Evolutionary conservation across 2,797 vertebrate genomes (phyloP).

Genomic region (Pterois miles): DNA sequence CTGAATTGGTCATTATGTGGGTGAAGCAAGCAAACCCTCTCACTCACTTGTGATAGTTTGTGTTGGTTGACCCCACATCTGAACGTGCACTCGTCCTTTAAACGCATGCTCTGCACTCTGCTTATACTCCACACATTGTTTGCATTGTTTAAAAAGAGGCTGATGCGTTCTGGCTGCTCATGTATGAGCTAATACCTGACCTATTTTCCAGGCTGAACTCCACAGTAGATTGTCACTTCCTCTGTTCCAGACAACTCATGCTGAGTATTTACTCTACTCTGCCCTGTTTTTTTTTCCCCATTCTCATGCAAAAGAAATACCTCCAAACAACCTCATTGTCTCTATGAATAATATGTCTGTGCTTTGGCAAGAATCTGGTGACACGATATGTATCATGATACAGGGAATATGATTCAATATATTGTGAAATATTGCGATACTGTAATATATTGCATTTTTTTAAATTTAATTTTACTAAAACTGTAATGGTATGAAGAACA

Average conservation of each 20-base stretch:
- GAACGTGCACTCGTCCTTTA: conserved; percentile 37
- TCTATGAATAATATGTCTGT: neutral
- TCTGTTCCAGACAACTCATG: conserved; percentile 48
- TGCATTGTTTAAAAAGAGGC: conserved; percentile 21
- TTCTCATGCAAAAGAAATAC: conserved; percentile 35
- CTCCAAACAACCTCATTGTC: neutral
- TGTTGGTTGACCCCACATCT: conserved; percentile 43
- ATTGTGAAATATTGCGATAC: no score
- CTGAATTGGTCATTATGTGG: conserved; percentile 67
- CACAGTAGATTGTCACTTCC: conserved; percentile 4
- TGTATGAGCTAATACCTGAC: conserved; percentile 70
- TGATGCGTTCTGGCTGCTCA: conserved; percentile 48
- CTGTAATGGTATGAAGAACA: no score
- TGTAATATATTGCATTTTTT: no score
- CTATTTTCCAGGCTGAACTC: conserved; percentile 65
- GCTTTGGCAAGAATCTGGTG: no score
- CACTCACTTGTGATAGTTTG: conserved; percentile 44
- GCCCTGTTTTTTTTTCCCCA: conserved; percentile 1
- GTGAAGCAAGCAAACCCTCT: conserved; percentile 62
- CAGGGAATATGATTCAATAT: no score
- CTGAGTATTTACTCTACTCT: conserved; percentile 44
- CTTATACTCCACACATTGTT: neutral
- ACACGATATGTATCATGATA: no score
- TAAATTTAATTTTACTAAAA: no score
- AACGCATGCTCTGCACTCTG: conserved; percentile 20